Evolutionary conservation across 2,888 invertebrate species (phyloP).

Genomic region (Diaphora mendica): DNA sequence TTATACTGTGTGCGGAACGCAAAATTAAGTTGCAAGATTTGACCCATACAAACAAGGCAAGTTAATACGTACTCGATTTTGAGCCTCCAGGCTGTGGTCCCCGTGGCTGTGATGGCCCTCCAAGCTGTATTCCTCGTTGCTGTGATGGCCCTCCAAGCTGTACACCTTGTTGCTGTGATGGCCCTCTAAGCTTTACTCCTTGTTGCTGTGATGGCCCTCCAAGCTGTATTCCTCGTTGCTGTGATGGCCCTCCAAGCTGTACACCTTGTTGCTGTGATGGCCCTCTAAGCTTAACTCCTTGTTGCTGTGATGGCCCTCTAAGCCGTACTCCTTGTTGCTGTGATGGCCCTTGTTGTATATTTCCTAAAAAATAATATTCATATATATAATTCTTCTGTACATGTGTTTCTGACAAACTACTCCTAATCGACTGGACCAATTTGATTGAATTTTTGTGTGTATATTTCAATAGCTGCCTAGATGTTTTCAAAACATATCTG

Average conservation of each 20-base stretch:
- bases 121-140: neutral
- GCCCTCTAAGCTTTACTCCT: neutral
- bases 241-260: neutral
- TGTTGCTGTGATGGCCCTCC: neutral
- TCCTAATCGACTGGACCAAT: too few species aligned
- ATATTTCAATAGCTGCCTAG: too few species aligned
- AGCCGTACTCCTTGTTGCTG: neutral
- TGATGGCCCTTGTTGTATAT: neutral
- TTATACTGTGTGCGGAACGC: too few species aligned
- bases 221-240: neutral
- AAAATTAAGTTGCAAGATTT: neutral
- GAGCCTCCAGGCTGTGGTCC: neutral
- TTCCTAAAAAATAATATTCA: neutral
- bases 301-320: neutral
- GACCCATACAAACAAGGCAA: neutral
- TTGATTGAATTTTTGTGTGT: too few species aligned
- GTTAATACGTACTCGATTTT: neutral
- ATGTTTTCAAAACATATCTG: too few species aligned
- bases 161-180: neutral
- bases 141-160: neutral
- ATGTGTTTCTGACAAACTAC: too few species aligned
- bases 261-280: neutral
- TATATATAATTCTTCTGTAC: too few species aligned
- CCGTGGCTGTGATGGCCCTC: neutral
- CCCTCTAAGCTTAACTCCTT: neutral